These are phyloP conservation scores for Umimayanthus chanpuru DNA, from an alignment of 92 coral and sea anemone species.

Conservation along the genomic window DNA sequence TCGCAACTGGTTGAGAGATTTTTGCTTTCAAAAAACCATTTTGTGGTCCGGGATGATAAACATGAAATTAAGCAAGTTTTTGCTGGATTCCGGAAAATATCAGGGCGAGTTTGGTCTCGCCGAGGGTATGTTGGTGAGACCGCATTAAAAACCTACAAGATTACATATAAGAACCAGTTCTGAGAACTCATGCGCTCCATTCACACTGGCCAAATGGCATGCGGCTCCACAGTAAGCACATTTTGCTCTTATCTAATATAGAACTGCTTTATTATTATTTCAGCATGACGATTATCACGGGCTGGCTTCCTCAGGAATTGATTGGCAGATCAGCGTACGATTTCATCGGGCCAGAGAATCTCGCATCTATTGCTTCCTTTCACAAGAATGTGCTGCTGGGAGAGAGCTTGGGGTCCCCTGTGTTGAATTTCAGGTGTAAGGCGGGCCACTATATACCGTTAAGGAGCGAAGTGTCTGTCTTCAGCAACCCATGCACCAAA, in stretches of 20 bases:
- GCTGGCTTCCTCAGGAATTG: conserved; percentile 83
- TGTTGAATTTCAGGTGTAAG: conserved; percentile 77
- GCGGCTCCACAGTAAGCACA: no score
- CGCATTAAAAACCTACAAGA: no score
- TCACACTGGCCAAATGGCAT: no score
- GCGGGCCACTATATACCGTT: conserved; percentile 85
- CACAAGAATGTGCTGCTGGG: conserved; percentile 67
- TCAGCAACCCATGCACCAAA: conserved; percentile 91
- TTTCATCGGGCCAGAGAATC: conserved; percentile 78
- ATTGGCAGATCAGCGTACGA: conserved; percentile 84
- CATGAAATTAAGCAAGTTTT: no score
- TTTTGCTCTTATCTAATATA: background rate
- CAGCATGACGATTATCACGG: conserved; percentile 77
- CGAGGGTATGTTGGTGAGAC: no score
- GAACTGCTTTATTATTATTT: background rate
- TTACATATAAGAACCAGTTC: no score
- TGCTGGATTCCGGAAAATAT: no score
- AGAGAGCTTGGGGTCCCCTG: conserved; percentile 23
- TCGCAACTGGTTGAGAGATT: no score
- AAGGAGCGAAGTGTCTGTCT: conserved; percentile 60
- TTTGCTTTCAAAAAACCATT: no score
- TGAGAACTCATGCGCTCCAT: no score
- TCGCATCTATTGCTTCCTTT: conserved; percentile 56
- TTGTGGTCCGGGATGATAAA: no score
- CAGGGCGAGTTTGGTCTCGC: no score